Evolutionary conservation across 2,888 invertebrate genomes (phyloP).

Genomic region (Hydrotaea diabolus): DNA sequence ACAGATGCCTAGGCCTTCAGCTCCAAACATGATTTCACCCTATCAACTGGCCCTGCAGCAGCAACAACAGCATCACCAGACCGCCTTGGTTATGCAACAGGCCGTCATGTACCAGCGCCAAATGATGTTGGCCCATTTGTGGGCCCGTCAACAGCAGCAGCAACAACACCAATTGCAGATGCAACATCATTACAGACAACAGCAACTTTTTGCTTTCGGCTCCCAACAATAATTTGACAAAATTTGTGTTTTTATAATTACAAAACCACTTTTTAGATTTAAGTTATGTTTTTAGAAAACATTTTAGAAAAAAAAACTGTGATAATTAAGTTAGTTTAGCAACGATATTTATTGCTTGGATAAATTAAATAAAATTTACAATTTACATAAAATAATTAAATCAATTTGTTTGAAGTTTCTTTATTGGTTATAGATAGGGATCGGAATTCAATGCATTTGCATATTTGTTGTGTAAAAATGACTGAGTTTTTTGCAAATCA

Average conservation of each 20-base stretch:
- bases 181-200: conserved; percentile 24
- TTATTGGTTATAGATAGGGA: too few species aligned
- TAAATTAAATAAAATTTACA: background rate
- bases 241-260: background rate
- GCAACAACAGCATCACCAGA: conserved; percentile 29
- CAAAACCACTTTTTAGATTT: background rate
- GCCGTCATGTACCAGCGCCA: conserved; percentile 41
- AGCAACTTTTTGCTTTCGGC: conserved; percentile 26
- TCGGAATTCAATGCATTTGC: too few species aligned
- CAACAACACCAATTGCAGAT: conserved; percentile 44
- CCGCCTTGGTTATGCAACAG: conserved; percentile 41
- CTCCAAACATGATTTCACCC: background rate
- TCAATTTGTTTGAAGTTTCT: background rate
- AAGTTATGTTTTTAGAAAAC: conserved; percentile 6
- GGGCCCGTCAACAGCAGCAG: conserved; percentile 42
- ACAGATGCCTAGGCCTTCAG: background rate
- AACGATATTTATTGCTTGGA: background rate
- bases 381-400: background rate
- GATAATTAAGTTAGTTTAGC: conserved; percentile 7
- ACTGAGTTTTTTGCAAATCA: too few species aligned
- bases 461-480: too few species aligned
- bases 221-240: conserved; percentile 18
- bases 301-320: background rate
- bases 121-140: conserved; percentile 18
- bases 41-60: conserved; percentile 40